These are phyloP conservation scores for Machimus atricapillus DNA, from an alignment of 2,888 invertebrate species.

Conservation along the genomic window DNA sequence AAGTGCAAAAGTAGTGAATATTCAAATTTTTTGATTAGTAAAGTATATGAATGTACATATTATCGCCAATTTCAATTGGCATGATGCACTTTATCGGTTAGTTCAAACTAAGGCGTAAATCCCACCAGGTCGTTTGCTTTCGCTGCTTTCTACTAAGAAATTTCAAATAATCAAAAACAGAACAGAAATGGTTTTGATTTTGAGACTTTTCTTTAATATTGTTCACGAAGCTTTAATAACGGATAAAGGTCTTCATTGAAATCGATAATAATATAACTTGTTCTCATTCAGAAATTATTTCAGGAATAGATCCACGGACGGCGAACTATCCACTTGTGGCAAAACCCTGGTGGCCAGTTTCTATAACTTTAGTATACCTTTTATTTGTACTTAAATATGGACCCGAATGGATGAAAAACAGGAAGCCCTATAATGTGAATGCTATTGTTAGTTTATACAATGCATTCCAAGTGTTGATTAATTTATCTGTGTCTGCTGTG, in stretches of 20 bases:
- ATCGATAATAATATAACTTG: background rate
- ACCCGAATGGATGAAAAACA: slow-evolving; percentile 74
- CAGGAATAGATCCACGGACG: slow-evolving; percentile 62
- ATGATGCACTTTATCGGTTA: too few relatives aligned
- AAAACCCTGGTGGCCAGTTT: slow-evolving; percentile 69
- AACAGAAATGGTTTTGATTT: too few relatives aligned
- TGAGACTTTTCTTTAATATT: too few relatives aligned
- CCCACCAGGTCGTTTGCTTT: too few relatives aligned
- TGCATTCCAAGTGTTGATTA: slow-evolving; percentile 64
- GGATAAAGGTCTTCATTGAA: background rate
- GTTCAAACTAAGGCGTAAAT: too few relatives aligned
- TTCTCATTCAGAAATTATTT: too few relatives aligned
- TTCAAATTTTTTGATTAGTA: too few relatives aligned
- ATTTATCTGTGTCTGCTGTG: slow-evolving; percentile 22
- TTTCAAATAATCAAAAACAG: too few relatives aligned
- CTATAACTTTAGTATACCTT: slow-evolving; percentile 69
- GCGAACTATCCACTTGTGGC: slow-evolving; percentile 72
- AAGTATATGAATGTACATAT: too few relatives aligned
- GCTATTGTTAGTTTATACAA: slow-evolving; percentile 74
- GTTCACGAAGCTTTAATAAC: background rate
- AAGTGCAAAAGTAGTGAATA: too few relatives aligned
- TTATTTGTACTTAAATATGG: slow-evolving; percentile 75
- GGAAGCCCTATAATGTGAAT: slow-evolving; percentile 70
- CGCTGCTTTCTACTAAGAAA: too few relatives aligned
- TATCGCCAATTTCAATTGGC: too few relatives aligned